Evolutionary conservation across 35 echinoderm and acorn worm genomes (phyloP), one percentile per base, ranked within the genome.

Genomic region (Apostichopus californicus): DNA sequence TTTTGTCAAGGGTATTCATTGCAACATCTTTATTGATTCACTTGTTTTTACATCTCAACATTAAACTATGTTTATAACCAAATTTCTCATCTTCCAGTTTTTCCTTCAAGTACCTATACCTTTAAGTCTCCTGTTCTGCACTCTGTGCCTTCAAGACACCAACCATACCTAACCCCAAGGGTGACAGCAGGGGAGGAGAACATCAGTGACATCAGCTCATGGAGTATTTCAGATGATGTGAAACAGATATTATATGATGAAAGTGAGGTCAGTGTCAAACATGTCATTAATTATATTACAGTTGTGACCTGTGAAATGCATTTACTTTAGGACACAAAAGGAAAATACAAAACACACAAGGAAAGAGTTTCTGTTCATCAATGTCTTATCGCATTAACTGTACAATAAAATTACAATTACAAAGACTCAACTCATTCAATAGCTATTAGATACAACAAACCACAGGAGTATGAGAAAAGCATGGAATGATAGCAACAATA

Each of bases 161-260:
- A 88, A 46, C 97, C 97, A 28, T 99, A 99, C 81, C 24, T 53
- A 5, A 85, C 59, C 26, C 93, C 86, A 46, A 90, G 81, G 58
- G 23, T 46, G 20, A 23, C 78, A 77, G 80, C 4, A 3, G 80
- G 46, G 2, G 90, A 92, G 54, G 93, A 96, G 0, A 94, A 56
- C 9, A 79, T 98, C 11, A 99, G 97, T 87, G 97, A 92, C 58
- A 78, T 93, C 17, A 96, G 95, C 77, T 93, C 93, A 14, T 96
- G 97, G 95, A 96, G 87, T 52, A 73, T 99, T 4, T 96, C 95
- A 9, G 95, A 96, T 78, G 93, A 95, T 72, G 86, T 96, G 4
- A 99, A 79, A 81, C 86, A 83, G 28, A 86, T 99, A 24, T 92
- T 99, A 18, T 90, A 88, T 15, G 59, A 84, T n/a, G 96, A 95